Evolutionary conservation across 2,113 vertebrate genomes (phyloP), one percentile per base, ranked within the genome.

Genomic region (Eurystomus gularis): DNA sequence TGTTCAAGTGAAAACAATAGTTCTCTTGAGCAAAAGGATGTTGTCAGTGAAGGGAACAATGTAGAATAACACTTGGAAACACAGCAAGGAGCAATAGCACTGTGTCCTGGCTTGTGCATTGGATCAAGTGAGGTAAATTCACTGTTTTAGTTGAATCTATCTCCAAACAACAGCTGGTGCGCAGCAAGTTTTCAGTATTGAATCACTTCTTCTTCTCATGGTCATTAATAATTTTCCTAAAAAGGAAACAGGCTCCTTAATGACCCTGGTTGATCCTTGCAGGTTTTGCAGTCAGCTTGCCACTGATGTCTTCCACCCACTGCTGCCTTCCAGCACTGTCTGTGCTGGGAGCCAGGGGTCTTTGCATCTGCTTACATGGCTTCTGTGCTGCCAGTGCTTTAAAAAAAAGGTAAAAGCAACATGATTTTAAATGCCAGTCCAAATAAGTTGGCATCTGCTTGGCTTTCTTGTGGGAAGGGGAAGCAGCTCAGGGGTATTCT

Each of bases 141-240:
- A 72, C 82, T 69, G 18, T 96, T 96, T 96, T 88, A 95, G 79
- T 75, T 86, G 75, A 92, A 64, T 88, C 78, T 51, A 92, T 73
- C 86, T 90, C 88, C 92, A 88, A 95, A 94, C 79, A 98, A 94
- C 97, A 97, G 97, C 97, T 98, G 95, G 86, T 69, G 81, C 69
- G 0, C 97, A 97, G 96, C 96, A 96, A 92, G 94, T 91, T 94
- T 94, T 93, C 68, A 16, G 91, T 87, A 72, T 91, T 91, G 77
- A 96, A 97, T 97, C 96, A 93, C 86, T 96, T 97, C 84, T 86
- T 64, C 93, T 78, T 82, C 82, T 87, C 62, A 8, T 87, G 76
- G 68, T 90, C 94, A 97, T 98, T 98, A 98, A 98, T 97, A 97
- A 98, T 95, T 95, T 95, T 81, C 77, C 82, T 95, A 91, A 98